Evolutionary conservation across 1,140 invertebrate genomes (phyloP).

Genomic region (Hypothenemus hampei): DNA sequence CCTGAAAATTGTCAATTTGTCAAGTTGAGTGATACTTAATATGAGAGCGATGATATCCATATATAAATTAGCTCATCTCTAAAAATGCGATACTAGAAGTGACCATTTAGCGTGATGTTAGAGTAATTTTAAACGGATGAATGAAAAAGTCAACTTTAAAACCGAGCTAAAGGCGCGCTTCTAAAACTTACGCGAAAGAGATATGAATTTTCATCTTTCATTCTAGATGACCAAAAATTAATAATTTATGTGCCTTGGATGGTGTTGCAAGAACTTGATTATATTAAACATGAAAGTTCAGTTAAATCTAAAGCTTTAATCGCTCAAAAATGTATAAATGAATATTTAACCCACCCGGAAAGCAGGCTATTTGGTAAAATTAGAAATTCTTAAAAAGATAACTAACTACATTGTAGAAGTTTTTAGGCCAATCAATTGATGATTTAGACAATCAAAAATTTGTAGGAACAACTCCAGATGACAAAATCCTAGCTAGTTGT

Average conservation of each 20-base stretch:
- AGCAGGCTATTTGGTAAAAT: conserved; percentile 25
- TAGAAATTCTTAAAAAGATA: not conserved
- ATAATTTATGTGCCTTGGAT: conserved; percentile 36
- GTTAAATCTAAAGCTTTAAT: conserved; percentile 21
- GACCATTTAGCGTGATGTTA: not conserved
- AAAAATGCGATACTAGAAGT: not conserved
- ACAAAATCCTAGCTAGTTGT: conserved; percentile 35
- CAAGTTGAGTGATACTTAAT: too few species aligned
- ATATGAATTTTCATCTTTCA: not conserved
- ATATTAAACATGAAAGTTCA: conserved; percentile 28
- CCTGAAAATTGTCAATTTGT: too few species aligned
- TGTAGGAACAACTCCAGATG: conserved; percentile 31
- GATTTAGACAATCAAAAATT: conserved; percentile 30
- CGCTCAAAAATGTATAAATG: conserved; percentile 31
- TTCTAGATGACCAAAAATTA: conserved; percentile 22
- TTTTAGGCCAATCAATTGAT: conserved; percentile 31
- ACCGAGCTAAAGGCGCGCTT: not conserved
- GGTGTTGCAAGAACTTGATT: conserved; percentile 34
- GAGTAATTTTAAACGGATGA: not conserved
- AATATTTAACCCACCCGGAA: conserved; percentile 16
- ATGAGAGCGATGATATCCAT: too few species aligned
- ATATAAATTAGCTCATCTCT: too few species aligned
- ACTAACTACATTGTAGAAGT: not conserved
- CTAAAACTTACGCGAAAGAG: not conserved
- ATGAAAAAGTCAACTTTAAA: too few species aligned